Evolutionary conservation across 2,888 invertebrate species (phyloP), one percentile per base, ranked within the genome.

Genomic region (Oxycera nigricornis): DNA sequence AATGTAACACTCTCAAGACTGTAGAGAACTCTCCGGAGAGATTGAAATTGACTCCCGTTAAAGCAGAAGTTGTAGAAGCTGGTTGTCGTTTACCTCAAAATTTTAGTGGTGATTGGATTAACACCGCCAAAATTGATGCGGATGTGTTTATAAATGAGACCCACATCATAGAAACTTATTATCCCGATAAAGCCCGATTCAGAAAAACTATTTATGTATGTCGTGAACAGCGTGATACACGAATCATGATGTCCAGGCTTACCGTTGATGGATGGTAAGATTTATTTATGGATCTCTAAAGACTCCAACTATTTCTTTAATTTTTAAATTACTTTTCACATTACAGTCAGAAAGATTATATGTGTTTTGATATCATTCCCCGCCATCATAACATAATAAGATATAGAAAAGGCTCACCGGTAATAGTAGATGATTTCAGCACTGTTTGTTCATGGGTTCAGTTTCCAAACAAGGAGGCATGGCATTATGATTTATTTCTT

Each of bases 381-480:
- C 91, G 95, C 74, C 97, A 98, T 87, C 97, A 97, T 83, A 98
- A 97, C 83, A 88, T 98, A 75, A 96, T 98, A 79, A 88, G 98
- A 79, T 98, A 94, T 85, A 89, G 95, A 41, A 92, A 91, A 85
- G 95, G 96, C 4, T 82, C 94, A 67, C 96, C 96, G 1, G 94
- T 96, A 79, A 96, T 96, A 72, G 93, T 91, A 81, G 94, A 95
- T 79, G 91, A 94, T 82, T 97, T 96, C 81, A 93, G 94, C 80
- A 96, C 96, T 0, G 96, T 96, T 0, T 97, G 96, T 81, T 96
- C 96, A 0, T 96, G 95, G 95, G 94, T 95, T 0, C 95, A 96
- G 81, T 97, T 97, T 82, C 90, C 90, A 2, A 95, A 95, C 81
- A 89, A 91, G 79, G 90, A 91, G 76, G 88, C 91, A 76, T 97